Conservation (phyloP, 2,797 vertebrate species). For the Sebastes hubbsi region DNA sequence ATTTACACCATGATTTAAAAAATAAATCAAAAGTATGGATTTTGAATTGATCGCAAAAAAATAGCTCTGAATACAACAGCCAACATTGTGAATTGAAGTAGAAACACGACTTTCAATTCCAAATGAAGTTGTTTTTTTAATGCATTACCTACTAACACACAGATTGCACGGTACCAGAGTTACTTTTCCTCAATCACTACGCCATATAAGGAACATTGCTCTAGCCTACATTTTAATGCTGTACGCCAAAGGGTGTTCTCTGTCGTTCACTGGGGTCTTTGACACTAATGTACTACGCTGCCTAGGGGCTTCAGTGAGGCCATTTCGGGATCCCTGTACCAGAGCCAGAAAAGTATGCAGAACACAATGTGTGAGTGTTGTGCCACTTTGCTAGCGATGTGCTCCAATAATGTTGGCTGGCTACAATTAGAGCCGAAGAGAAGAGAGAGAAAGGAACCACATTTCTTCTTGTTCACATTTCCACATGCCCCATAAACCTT, state of each 20-base stretch:
- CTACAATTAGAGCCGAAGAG: conserved; percentile 35
- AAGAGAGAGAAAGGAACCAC: conserved; percentile 15
- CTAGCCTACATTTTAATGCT: conserved; percentile 59
- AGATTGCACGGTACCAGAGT: conserved; percentile 5
- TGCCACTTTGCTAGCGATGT: conserved; percentile 48
- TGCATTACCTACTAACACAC: conserved; percentile 27
- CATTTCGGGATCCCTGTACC: conserved; percentile 60
- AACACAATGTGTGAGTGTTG: conserved; percentile 45
- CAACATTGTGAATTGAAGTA: not conserved
- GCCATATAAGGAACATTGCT: conserved; percentile 21
- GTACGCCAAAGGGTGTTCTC: conserved; percentile 58
- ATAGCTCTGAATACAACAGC: not conserved
- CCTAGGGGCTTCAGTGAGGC: conserved; percentile 60
- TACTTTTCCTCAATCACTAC: conserved; percentile 31
- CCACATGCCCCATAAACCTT: conserved; percentile 41
- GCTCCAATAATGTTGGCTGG: conserved; percentile 38
- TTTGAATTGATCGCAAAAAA: not conserved
- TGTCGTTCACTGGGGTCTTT: conserved; percentile 66
- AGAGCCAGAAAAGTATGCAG: conserved; percentile 44
- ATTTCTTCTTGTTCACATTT: conserved; percentile 15
- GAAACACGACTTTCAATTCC: conserved; percentile 20
- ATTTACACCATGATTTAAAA: not conserved
- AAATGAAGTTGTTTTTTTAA: not conserved
- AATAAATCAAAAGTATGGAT: not conserved
- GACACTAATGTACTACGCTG: conserved; percentile 77